A percentile compares a stretch with the other conserved stretches of the same genome.
These are phyloP conservation scores for Nibea coibor DNA, from an alignment of 2,113 vertebrate species.

Conservation along the genomic window DNA sequence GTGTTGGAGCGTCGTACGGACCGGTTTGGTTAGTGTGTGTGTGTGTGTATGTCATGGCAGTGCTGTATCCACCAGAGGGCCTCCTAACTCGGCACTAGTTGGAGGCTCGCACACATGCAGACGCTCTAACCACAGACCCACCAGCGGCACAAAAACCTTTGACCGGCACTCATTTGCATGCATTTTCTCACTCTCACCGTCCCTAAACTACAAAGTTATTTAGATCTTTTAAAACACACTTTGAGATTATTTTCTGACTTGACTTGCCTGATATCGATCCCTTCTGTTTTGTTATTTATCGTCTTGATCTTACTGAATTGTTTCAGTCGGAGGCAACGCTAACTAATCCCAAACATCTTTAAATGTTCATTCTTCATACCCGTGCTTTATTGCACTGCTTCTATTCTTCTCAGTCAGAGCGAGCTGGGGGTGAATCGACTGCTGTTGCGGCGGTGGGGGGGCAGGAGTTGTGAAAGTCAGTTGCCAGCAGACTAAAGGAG, in stretches of 20 bases:
- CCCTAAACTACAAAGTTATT: background rate
- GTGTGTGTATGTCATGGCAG: conserved; percentile 59
- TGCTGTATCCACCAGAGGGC: conserved; percentile 96
- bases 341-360: background rate
- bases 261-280: background rate
- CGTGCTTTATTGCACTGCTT: conserved; percentile 16
- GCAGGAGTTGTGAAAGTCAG: conserved; percentile 75
- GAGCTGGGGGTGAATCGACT: conserved; percentile 49
- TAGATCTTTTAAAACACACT: background rate
- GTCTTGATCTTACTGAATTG: conserved; percentile 1
- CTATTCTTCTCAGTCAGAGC: conserved; percentile 40
- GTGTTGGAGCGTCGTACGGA: conserved; percentile 43
- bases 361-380: background rate
- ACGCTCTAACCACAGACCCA: conserved; percentile 26
- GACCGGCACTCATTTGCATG: conserved; percentile 50
- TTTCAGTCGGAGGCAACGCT: background rate
- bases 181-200: background rate
- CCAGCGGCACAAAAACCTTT: conserved; percentile 62
- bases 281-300: background rate
- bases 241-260: background rate
- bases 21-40: conserved; percentile 24
- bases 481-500: conserved; percentile 73
- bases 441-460: background rate
- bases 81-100: conserved; percentile 87
- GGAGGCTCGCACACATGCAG: conserved; percentile 36